Evolutionary conservation across 2,797 vertebrate genomes (phyloP).

Genomic region (Anguilla obscura): DNA sequence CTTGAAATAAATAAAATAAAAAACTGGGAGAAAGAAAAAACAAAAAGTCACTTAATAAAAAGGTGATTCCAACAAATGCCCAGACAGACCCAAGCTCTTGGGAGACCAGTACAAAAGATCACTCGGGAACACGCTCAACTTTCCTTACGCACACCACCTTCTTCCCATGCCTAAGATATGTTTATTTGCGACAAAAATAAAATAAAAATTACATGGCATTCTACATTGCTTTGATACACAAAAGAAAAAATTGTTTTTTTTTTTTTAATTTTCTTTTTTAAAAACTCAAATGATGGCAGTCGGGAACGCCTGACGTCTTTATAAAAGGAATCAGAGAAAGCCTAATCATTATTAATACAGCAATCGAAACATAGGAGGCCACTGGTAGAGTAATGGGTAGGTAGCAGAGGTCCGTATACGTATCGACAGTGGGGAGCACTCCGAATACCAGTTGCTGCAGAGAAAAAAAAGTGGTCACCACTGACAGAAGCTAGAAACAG

Average conservation of each 20-base stretch:
- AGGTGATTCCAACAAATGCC: slow-evolving; percentile 82
- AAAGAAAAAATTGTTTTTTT: slow-evolving; percentile 51
- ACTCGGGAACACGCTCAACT: slow-evolving; percentile 39
- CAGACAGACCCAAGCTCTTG: slow-evolving; percentile 66
- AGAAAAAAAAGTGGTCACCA: slow-evolving; percentile 77
- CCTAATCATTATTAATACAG: slow-evolving; percentile 89
- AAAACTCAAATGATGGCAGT: slow-evolving; percentile 75
- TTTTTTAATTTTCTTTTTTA: slow-evolving; percentile 39
- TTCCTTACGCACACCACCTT: slow-evolving; percentile 55
- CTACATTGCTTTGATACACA: slow-evolving; percentile 79
- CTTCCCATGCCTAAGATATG: slow-evolving; percentile 50
- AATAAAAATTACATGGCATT: slow-evolving; percentile 66
- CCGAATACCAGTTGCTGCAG: slow-evolving; percentile 84
- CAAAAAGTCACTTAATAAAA: slow-evolving; percentile 87
- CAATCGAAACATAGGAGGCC: slow-evolving; percentile 77
- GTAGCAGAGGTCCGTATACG: slow-evolving; percentile 82
- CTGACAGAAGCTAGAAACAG: slow-evolving; percentile 85
- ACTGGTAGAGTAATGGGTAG: slow-evolving; percentile 83
- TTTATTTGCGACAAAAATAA: slow-evolving; percentile 45
- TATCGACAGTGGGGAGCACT: slow-evolving; percentile 83
- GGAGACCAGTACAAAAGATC: slow-evolving; percentile 52
- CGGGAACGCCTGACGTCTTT: slow-evolving; percentile 79
- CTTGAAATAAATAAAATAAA: slow-evolving; percentile 83
- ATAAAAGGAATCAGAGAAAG: slow-evolving; percentile 84
- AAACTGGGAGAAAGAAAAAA: slow-evolving; percentile 72